Evolutionary conservation across 2,113 vertebrate species (phyloP).

Genomic region (Semicossyphus pulcher): DNA sequence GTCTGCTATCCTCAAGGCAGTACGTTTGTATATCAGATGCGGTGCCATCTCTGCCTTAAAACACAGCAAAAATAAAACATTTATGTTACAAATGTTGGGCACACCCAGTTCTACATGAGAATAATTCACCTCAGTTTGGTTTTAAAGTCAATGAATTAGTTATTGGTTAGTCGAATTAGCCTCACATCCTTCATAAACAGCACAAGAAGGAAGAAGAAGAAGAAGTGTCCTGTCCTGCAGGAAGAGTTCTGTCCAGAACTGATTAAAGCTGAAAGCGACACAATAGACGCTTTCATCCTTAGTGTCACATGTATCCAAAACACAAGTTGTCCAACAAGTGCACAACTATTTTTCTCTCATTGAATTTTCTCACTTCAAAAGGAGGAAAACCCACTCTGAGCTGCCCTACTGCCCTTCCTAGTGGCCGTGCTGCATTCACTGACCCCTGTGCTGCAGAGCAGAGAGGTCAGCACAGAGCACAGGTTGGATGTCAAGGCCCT

Average conservation of each 20-base stretch:
- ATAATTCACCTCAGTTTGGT: constrained; percentile 12
- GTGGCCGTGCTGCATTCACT: constrained; percentile 32
- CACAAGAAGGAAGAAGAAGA: constrained; percentile 46
- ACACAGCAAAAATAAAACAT: background rate
- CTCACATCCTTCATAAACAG: constrained; percentile 11
- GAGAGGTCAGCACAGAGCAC: constrained; percentile 33
- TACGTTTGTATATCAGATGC: background rate
- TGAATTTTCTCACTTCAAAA: constrained; percentile 66
- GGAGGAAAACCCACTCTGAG: constrained; percentile 37
- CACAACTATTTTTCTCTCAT: constrained; percentile 83
- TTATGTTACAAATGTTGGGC: background rate
- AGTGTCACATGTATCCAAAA: constrained; percentile 68
- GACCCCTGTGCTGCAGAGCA: constrained; percentile 17
- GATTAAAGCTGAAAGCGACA: constrained; percentile 49
- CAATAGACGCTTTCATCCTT: constrained; percentile 76
- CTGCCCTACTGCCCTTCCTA: constrained; percentile 1
- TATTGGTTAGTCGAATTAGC: constrained; percentile 19
- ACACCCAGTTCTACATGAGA: background rate
- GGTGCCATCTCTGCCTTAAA: background rate
- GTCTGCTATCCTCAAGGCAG: too few relatives aligned
- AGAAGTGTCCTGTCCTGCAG: constrained; percentile 42
- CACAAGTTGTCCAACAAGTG: constrained; percentile 68
- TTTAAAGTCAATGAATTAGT: background rate
- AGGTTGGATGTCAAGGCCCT: constrained; percentile 46
- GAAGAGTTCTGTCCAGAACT: constrained; percentile 41